These are phyloP conservation scores for Ginglymostoma cirratum DNA, from an alignment of 2,113 vertebrate genomes.

Conservation along the genomic window DNA sequence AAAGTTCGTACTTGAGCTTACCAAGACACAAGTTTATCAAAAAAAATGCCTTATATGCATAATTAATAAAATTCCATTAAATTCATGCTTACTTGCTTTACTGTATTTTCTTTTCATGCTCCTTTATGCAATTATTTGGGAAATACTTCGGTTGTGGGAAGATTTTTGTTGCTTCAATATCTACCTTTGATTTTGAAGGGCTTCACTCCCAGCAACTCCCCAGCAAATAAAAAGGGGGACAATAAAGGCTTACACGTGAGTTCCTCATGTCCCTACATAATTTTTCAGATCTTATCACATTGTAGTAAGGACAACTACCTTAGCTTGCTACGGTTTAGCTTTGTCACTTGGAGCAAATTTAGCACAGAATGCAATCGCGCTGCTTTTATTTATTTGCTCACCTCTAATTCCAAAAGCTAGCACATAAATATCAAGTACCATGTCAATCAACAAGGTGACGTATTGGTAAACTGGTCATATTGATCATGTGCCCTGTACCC, in stretches of 20 bases:
- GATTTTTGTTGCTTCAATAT: background rate
- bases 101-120: background rate
- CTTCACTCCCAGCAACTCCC: background rate
- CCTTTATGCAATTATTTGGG: background rate
- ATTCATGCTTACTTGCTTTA: background rate
- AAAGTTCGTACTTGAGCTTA: background rate
- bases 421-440: background rate
- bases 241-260: background rate
- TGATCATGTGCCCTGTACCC: background rate
- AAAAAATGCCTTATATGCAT: background rate
- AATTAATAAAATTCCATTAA: background rate
- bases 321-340: background rate
- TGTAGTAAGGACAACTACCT: background rate
- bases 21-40: background rate
- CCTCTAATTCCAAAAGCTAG: background rate
- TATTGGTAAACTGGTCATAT: background rate
- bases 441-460: background rate
- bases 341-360: background rate
- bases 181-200: background rate
- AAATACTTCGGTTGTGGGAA: background rate
- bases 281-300: background rate
- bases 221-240: background rate
- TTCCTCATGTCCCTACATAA: background rate
- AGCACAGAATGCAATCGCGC: background rate
- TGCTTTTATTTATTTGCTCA: background rate